Base-by-base conservation (phyloP, 1,140 invertebrate genomes). In the Centruroides vittatus region DNA sequence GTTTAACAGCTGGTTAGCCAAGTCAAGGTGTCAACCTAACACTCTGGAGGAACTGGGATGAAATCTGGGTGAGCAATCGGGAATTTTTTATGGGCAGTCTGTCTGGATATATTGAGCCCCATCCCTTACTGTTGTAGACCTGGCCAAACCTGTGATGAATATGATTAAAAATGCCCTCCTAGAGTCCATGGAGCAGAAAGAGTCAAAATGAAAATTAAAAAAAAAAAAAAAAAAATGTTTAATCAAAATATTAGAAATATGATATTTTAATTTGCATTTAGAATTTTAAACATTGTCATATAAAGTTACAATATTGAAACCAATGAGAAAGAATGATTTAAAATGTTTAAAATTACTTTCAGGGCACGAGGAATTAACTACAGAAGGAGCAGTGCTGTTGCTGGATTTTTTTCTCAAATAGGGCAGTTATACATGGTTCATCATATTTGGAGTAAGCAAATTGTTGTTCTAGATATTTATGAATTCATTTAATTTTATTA, bases 391-490 rank as follows among this genome's bases (percentile, higher is more conserved):
- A 91, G 93, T 73, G 84, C 94, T 71, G 93, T 97, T 73, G 88
- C 93, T 0, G 94, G 92, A 55, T 93, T 96, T 73, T 98, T 98
- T 76, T 95, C 93, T 23, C 93, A 98, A 77, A 88, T 98, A 67
- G 94, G 94, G 55, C 79, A 93, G 65, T 80, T 98, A 1, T 96
- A 97, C 74, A 92, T 92, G 73, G 93, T 96, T 46, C 93, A 98
- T 82, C 95, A 98, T 72, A 88, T 98, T 74, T 97, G 93, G 93
- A 91, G 93, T 94, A 86, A 83, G 86, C 79, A 47, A 12, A 46
- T 46, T 9, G n/a, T 34, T 62, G 2, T 23, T 23, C 23, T 23
- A 23, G 23, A 23, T 23, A 23, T 23, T 23, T 23, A 23, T 23
- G 23, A 23, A 23, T 23, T n/a, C n/a, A n/a, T n/a, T n/a, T 23